Percentiles rank a stretch among this genome's conserved stretches.
These are phyloP conservation scores for Trichogramma dendrolimi DNA, from an alignment of 2,888 invertebrate species.

Conservation along the genomic window DNA sequence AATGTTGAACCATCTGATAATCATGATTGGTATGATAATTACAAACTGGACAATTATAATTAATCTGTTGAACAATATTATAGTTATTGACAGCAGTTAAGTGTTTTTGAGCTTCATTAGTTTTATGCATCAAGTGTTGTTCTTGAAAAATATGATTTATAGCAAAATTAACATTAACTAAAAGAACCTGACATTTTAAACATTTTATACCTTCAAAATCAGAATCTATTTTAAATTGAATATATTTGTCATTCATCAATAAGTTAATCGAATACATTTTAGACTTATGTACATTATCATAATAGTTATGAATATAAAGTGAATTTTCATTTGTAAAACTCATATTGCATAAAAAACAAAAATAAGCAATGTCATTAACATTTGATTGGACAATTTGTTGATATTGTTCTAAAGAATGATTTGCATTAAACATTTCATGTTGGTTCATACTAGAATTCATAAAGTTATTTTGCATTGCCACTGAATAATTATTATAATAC, in stretches of 20 bases:
- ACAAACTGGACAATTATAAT: conserved; percentile 20
- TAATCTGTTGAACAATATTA: not conserved
- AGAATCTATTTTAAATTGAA: conserved; percentile 15
- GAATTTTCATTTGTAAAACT: conserved; percentile 19
- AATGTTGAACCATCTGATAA: conserved; percentile 19
- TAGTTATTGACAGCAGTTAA: not conserved
- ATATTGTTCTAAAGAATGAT: conserved; percentile 5
- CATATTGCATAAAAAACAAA: conserved; percentile 21
- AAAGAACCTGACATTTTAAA: conserved; percentile 19
- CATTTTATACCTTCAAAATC: conserved; percentile 20
- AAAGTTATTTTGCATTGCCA: conserved; percentile 10
- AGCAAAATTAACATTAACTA: conserved; percentile 16
- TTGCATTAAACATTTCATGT: conserved; percentile 9
- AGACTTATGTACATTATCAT: conserved; percentile 20
- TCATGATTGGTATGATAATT: conserved; percentile 13
- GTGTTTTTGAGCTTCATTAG: not conserved
- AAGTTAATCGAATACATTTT: conserved; percentile 15
- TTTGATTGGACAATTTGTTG: conserved; percentile 9
- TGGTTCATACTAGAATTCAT: conserved; percentile 6
- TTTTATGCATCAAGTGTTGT: conserved; percentile 12
- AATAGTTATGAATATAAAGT: conserved; percentile 17
- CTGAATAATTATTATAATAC: conserved; percentile 5
- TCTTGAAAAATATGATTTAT: conserved; percentile 17
- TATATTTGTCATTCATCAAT: conserved; percentile 24
- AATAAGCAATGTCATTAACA: conserved; percentile 7